Percentiles rank a stretch among this genome's conserved stretches.
Evolutionary conservation across 64 coral and sea anemone genomes (phyloP).

Genomic region (Dendronephthya gigantea): DNA sequence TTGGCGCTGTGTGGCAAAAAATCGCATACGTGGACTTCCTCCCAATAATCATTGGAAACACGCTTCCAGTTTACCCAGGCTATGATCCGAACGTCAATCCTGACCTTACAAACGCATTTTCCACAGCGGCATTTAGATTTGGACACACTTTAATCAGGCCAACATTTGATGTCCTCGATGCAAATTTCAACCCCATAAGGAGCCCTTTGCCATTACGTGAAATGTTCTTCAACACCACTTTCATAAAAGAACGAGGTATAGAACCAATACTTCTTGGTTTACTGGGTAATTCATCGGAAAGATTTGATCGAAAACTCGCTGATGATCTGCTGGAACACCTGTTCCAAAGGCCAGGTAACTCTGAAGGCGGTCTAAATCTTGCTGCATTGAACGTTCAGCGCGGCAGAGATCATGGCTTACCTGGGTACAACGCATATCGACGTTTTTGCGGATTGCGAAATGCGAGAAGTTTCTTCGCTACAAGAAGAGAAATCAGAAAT

Average conservation of each 20-base stretch:
- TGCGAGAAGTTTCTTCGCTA: neutral
- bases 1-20: neutral
- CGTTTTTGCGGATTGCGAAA: neutral
- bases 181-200: neutral
- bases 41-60: neutral
- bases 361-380: neutral
- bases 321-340: neutral
- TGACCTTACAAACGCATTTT: neutral
- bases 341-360: neutral
- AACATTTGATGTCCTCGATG: neutral
- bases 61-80: neutral
- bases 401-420: neutral
- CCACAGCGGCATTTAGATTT: constrained; percentile 1
- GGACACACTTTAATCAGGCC: constrained; percentile 1
- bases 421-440: neutral
- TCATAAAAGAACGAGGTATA: neutral
- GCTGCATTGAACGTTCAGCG: neutral
- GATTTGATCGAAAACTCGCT: neutral
- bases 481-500: neutral
- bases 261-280: neutral
- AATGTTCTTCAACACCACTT: neutral
- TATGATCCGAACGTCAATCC: neutral
- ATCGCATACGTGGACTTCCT: neutral
- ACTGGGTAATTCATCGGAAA: neutral
- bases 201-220: neutral